These are phyloP conservation scores for silkworm (Bombyx mori) DNA, from an alignment of 1,140 invertebrate species.

Conservation along the genomic window DNA sequence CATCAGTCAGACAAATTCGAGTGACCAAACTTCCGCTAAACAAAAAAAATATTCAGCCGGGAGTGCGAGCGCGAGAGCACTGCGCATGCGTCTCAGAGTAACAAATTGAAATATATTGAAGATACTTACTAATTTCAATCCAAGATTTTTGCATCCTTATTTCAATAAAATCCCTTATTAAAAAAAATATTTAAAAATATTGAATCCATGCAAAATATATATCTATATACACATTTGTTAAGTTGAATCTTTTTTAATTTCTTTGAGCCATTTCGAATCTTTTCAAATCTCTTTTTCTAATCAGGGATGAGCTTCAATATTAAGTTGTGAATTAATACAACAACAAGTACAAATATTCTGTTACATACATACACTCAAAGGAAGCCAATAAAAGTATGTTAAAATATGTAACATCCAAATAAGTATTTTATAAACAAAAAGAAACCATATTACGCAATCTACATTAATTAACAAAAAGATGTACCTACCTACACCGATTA, in stretches of 20 bases:
- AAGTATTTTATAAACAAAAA: no score
- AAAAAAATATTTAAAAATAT: no score
- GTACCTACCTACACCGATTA: no score
- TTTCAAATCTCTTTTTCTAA: neutral
- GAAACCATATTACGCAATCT: no score
- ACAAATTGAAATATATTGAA: neutral
- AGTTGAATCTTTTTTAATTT: neutral
- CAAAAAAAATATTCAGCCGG: conserved; percentile 6
- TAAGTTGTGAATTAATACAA: neutral
- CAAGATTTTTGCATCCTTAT: neutral
- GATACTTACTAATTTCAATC: conserved; percentile 1
- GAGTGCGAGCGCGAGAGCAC: conserved; percentile 1
- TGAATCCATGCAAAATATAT: no score
- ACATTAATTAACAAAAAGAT: no score
- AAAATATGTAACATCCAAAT: no score
- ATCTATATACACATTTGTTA: no score
- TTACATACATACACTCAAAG: no score
- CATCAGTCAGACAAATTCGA: conserved; percentile 6
- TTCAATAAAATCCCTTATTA: no score
- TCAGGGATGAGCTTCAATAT: neutral
- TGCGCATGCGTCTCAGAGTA: conserved; percentile 4
- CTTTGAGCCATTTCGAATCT: neutral
- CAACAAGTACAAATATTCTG: no score
- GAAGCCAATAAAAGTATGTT: no score
- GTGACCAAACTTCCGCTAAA: conserved; percentile 9